Evolutionary conservation across 2,888 invertebrate species (phyloP), one percentile per base, ranked within the genome.

Genomic region (Choreutis nemorana): DNA sequence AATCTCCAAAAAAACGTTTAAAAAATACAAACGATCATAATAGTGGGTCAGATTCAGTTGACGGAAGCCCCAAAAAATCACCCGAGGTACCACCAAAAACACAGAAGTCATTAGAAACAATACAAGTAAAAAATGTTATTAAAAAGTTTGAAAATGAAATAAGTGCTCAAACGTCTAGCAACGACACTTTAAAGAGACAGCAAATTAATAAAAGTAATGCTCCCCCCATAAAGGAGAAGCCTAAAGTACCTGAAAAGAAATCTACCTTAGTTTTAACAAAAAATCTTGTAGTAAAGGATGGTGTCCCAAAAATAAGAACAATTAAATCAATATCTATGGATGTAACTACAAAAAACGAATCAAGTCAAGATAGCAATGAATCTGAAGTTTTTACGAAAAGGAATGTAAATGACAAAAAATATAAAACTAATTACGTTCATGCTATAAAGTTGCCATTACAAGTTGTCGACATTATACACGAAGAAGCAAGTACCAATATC

Each of bases 181-280:
- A 35, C 33, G 56, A 49, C 35, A 59, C 65, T 33, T 42, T 71
- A 41, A 80, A 75, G 41, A 73, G 53, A 51, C 64, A 53, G 51
- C 64, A 72, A 43, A 61, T 68, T 33, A 75, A 58, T 34, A 55
- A 50, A 48, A 41, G 37, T 18, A 58, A 56, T 50, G 61, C 45
- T 51, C 47, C 45, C 23, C 48, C 50, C 28, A 20, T 50, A 32
- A 75, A 64, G 62, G 73, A 77, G 54, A 83, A 83, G 70, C 82
- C 83, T 24, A 81, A 80, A 72, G 73, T 83, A 66, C 83, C 83
- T 63, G 83, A 82, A 62, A 83, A 83, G 50, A 83, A 81, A 59
- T 71, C 80, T 41, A 67, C 75, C 41, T 44, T 80, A 65, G 62
- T 72, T 14, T 59, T 80, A 66, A 78, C 80, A 25, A 81, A 81